Percentiles rank a stretch among this genome's conserved stretches.
Conservation (phyloP, 2,797 vertebrate genomes). For the Sylvilagus floridanus region DNA sequence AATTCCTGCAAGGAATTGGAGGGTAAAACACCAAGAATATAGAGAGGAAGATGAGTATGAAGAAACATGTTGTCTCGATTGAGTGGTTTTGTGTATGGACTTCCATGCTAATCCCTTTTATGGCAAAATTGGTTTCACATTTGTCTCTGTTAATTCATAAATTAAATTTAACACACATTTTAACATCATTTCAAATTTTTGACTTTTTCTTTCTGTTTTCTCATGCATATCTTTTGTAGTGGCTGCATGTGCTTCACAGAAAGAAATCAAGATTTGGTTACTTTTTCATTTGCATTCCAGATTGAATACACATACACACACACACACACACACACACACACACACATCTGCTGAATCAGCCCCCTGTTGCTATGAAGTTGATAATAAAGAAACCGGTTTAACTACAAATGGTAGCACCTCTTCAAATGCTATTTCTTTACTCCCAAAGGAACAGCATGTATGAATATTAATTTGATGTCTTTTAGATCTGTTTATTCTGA, state of each 20-base stretch:
- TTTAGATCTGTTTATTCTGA: background rate
- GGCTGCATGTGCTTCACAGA: background rate
- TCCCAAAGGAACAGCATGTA: background rate
- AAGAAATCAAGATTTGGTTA: conserved; percentile 15
- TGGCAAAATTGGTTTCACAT: background rate
- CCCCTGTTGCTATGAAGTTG: background rate
- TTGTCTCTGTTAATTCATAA: background rate
- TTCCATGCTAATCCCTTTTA: background rate
- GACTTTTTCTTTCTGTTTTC: background rate
- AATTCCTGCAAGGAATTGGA: background rate
- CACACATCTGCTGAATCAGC: background rate
- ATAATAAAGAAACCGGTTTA: conserved; percentile 24
- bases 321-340: background rate
- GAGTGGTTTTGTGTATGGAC: background rate
- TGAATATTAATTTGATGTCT: background rate
- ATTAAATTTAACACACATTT: background rate
- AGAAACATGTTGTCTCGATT: background rate
- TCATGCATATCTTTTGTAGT: background rate
- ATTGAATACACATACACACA: background rate
- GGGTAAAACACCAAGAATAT: background rate
- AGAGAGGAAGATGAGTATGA: background rate
- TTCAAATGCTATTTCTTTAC: background rate
- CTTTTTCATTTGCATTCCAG: conserved; percentile 28
- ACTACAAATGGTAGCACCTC: background rate
- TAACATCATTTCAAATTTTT: background rate